Percentiles rank a stretch among this genome's conserved stretches.
These are phyloP conservation scores for Lagodon rhomboides DNA, from an alignment of 2,797 vertebrate species.

Conservation along the genomic window DNA sequence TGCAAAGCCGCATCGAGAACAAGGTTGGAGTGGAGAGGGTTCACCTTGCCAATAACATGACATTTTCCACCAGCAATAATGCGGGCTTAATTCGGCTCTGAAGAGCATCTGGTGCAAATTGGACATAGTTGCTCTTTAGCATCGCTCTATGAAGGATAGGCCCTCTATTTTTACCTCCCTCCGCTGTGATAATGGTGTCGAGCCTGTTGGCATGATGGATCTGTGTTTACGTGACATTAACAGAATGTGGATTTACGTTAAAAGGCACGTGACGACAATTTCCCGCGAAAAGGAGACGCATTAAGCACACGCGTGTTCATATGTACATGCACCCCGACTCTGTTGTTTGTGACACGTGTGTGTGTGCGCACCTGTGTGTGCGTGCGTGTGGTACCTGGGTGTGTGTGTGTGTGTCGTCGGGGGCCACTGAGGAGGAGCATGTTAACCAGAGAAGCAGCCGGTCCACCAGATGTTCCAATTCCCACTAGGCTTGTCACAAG, in stretches of 20 bases:
- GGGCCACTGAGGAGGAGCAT: conserved; percentile 84
- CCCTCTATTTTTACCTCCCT: conserved; percentile 65
- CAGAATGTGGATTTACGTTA: conserved; percentile 25
- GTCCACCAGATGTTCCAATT: conserved; percentile 87
- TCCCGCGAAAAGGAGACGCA: conserved; percentile 14
- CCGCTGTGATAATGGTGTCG: conserved; percentile 38
- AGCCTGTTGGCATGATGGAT: conserved; percentile 25
- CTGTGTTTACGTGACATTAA: conserved; percentile 40
- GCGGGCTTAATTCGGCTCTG: conserved; percentile 75
- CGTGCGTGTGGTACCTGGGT: conserved; percentile 64
- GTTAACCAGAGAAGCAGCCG: conserved; percentile 89
- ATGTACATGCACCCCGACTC: conserved; percentile 28
- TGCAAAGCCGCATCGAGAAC: conserved; percentile 58
- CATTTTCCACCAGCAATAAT: conserved; percentile 80
- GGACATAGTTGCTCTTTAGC: conserved; percentile 78
- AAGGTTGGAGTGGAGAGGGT: conserved; percentile 57
- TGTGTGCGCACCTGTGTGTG: conserved; percentile 34
- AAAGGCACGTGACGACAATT: conserved; percentile 5
- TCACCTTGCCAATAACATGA: conserved; percentile 83
- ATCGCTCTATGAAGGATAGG: conserved; percentile 63
- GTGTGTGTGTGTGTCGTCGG: conserved; percentile 72
- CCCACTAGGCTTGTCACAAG: conserved; percentile 84
- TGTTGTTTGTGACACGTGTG: conserved; percentile 47
- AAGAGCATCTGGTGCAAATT: conserved; percentile 80
- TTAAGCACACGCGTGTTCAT: no score